Percentiles rank a stretch among this genome's conserved stretches.
These are phyloP conservation scores for Rhinogobius similis DNA, from an alignment of 2,113 vertebrate species.

Conservation along the genomic window DNA sequence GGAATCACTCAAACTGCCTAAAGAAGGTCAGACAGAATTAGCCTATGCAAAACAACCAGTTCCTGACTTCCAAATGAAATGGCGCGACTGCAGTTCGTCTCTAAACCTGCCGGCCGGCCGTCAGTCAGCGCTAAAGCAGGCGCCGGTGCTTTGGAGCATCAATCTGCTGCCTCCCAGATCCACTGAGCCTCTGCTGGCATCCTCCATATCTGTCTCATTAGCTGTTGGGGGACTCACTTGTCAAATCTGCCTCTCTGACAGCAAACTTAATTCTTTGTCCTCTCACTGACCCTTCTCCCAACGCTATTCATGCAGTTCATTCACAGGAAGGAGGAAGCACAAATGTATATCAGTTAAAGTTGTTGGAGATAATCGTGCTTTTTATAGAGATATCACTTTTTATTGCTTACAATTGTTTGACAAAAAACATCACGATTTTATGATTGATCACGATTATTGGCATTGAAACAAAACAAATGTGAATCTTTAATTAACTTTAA, in stretches of 20 bases:
- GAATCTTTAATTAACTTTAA: too few relatives aligned
- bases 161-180: constrained; percentile 12
- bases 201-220: constrained; percentile 47
- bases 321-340: neutral
- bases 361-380: too few relatives aligned
- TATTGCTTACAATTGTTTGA: too few relatives aligned
- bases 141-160: constrained; percentile 21
- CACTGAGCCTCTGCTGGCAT: constrained; percentile 23
- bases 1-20: constrained; percentile 25
- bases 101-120: constrained; percentile 31
- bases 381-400: too few relatives aligned
- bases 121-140: constrained; percentile 53
- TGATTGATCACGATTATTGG: too few relatives aligned
- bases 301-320: neutral
- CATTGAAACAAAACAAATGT: too few relatives aligned
- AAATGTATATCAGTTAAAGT: neutral
- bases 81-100: constrained; percentile 26
- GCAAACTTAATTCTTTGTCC: constrained; percentile 17
- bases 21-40: constrained; percentile 46
- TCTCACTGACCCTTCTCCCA: constrained; percentile 8
- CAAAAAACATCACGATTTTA: too few relatives aligned
- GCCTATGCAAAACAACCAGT: constrained; percentile 32
- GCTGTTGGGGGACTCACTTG: constrained; percentile 8
- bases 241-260: constrained; percentile 32
- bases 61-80: constrained; percentile 43